A percentile compares a stretch with the other conserved stretches of the same genome.
phyloP scores from a whole-genome alignment of 2,888 invertebrate genomes.

The Drosophila austrosaltans region DNA sequence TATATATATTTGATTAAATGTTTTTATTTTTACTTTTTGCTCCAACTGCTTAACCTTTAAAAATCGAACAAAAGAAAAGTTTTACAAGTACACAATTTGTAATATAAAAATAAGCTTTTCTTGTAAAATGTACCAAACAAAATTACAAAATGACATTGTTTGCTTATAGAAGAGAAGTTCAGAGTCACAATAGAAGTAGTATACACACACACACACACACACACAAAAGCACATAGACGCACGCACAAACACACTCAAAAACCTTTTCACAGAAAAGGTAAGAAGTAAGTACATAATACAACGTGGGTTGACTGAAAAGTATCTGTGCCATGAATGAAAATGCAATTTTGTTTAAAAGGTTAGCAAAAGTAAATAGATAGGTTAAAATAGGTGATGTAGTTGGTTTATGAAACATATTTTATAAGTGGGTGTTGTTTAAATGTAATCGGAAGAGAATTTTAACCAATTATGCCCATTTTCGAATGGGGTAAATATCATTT shows the following conservation, averaged over 20 bases:
- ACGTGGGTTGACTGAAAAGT: background rate
- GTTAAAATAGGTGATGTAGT: too few relatives aligned
- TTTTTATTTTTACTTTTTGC: background rate
- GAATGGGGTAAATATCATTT: too few relatives aligned
- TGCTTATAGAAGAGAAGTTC: conserved; percentile 47
- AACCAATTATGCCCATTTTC: too few relatives aligned
- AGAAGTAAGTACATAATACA: background rate
- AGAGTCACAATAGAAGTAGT: conserved; percentile 47
- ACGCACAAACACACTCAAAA: conserved; percentile 17
- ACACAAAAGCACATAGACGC: conserved; percentile 4
- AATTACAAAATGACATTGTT: conserved; percentile 64
- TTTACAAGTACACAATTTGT: background rate
- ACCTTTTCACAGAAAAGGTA: conserved; percentile 6
- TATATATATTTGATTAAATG: too few relatives aligned
- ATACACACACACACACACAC: conserved; percentile 25
- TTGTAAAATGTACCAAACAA: conserved; percentile 49
- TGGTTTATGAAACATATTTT: too few relatives aligned
- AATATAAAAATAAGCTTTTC: background rate
- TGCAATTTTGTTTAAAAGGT: background rate
- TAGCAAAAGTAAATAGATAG: too few relatives aligned
- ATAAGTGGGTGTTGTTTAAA: too few relatives aligned
- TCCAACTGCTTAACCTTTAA: background rate
- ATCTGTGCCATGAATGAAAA: background rate
- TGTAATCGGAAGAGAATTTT: too few relatives aligned
- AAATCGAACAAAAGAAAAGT: background rate